A percentile compares a stretch with the other conserved stretches of the same genome.
phyloP scores from a whole-genome alignment of 2,888 invertebrate genomes.

The Helobdella robusta region DNA sequence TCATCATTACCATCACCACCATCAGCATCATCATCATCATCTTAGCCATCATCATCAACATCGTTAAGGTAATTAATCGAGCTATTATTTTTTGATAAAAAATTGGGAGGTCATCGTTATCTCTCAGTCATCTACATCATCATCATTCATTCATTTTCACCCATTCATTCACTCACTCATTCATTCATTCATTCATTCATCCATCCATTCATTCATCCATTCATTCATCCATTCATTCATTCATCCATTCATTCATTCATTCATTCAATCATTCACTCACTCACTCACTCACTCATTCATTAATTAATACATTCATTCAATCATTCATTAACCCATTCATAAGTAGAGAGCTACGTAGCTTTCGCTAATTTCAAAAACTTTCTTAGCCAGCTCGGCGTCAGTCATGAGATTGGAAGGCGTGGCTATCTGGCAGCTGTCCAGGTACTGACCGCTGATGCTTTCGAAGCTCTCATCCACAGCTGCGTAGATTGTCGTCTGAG shows the following conservation, averaged over 20 bases:
- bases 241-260: too few relatives aligned
- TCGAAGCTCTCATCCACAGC: slow-evolving; percentile 28
- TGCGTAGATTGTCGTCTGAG: slow-evolving; percentile 30
- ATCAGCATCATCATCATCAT: background rate
- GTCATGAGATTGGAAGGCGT: slow-evolving; percentile 54
- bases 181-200: too few relatives aligned
- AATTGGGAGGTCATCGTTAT: too few relatives aligned
- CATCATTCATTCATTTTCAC: too few relatives aligned
- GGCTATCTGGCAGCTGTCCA: slow-evolving; percentile 23
- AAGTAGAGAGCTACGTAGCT: background rate
- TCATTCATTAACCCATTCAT: too few relatives aligned
- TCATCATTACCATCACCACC: background rate
- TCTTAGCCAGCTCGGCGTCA: slow-evolving; percentile 57
- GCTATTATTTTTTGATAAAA: background rate
- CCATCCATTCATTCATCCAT: too few relatives aligned
- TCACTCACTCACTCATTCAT: too few relatives aligned
- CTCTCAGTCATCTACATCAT: too few relatives aligned
- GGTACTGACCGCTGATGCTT: slow-evolving; percentile 27
- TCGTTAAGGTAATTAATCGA: background rate
- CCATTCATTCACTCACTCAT: too few relatives aligned
- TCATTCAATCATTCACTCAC: too few relatives aligned
- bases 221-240: too few relatives aligned
- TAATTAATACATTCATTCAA: too few relatives aligned
- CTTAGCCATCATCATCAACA: background rate
- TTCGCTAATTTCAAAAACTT: slow-evolving; percentile 59